phyloP scores from a whole-genome alignment of 2,888 invertebrate genomes.

The Stramonita haemastoma region DNA sequence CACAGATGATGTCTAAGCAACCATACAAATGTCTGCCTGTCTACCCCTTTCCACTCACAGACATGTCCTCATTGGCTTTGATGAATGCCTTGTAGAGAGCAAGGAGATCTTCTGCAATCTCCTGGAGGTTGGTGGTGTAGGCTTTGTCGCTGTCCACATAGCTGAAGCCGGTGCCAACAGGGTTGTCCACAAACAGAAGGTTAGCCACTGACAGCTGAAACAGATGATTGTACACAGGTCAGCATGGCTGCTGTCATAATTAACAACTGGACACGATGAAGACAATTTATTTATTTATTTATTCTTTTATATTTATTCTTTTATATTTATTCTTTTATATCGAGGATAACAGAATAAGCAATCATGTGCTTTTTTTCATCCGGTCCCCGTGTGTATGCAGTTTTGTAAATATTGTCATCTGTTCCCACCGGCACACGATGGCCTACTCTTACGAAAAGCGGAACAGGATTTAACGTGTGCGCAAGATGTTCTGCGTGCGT shows the following conservation, averaged over 20 bases:
- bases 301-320: too few species aligned
- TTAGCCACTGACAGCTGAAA: slow-evolving; percentile 86
- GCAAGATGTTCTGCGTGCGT: too few species aligned
- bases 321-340: too few species aligned
- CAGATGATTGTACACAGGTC: not conserved
- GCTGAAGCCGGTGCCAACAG: slow-evolving; percentile 92
- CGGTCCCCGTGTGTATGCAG: too few species aligned
- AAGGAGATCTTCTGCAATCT: slow-evolving; percentile 88
- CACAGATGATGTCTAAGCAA: not conserved
- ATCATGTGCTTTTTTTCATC: too few species aligned
- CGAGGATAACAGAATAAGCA: too few species aligned
- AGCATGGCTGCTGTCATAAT: not conserved
- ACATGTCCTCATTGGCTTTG: slow-evolving; percentile 82
- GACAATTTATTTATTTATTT: too few species aligned
- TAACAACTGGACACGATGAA: too few species aligned
- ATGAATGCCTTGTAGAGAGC: slow-evolving; percentile 86
- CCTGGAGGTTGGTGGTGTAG: slow-evolving; percentile 81
- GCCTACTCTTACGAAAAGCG: too few species aligned
- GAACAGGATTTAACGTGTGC: too few species aligned
- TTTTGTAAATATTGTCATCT: too few species aligned
- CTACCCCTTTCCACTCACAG: slow-evolving; percentile 58
- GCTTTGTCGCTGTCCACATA: slow-evolving; percentile 82
- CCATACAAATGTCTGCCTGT: not conserved
- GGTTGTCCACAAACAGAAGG: slow-evolving; percentile 92
- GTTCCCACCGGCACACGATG: too few species aligned